Base-by-base conservation (phyloP, 2,113 vertebrate genomes). In the Scomber colias region DNA sequence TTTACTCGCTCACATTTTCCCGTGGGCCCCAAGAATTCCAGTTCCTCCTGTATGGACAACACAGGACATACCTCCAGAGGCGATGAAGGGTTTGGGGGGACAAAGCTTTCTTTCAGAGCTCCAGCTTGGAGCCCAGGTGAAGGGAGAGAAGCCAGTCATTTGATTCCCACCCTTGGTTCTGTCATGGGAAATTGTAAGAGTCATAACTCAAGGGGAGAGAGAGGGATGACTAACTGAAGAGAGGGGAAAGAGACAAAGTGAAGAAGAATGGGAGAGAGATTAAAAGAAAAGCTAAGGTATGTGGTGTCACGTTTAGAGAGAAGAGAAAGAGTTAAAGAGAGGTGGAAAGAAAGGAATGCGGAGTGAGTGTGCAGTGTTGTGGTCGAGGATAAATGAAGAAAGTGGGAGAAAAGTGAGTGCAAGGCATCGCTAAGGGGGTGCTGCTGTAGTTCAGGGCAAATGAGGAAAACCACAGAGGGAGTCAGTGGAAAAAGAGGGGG, bases 11-110 rank as follows among this genome's bases (percentile, higher is more conserved):
- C 93, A 92, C 86, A 89, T 92, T 95, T 90, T 94, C 94, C 95
- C 94, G 82, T 88, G 94, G 95, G 95, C 80, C 95, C 95, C 95
- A 90, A 96, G 95, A 87, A 96, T 96, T 97, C 95, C 95, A 95
- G 84, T 89, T 95, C 90, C 93, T 94, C 83, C 96, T 87, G 95
- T 95, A 93, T 84, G 90, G 92, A 94, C 95, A 92, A 90, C 92
- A 90, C 92, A 93, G 91, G 90, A 94, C 95, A 95, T 96, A 96
- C 95, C 95, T 95, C 84, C 90, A 4, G 92, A 95, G 90, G 76
- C 56, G 88, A 90, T 87, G 86, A 85, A 89, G 89, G 88, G 72
- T 73, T 82, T 40, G 67, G 56, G 14, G 66, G 81, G 95, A 97
- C 97, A 98, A 97, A 96, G 95, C 87, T 31, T 79, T 95, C 96